These are phyloP conservation scores for Orchestia grillus DNA, from an alignment of 1,140 invertebrate species.

Conservation along the genomic window DNA sequence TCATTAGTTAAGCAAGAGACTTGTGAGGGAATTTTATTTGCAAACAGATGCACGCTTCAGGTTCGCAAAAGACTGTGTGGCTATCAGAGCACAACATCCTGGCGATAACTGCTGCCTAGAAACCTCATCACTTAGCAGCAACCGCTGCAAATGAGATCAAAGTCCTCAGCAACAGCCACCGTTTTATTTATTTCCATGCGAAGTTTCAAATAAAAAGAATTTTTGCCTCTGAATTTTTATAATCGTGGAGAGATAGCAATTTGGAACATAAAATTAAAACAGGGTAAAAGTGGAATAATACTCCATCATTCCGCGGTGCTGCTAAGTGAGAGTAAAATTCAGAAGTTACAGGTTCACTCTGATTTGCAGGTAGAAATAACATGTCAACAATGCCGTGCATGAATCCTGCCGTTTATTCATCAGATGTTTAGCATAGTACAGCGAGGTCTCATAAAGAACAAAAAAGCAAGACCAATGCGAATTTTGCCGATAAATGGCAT, in stretches of 20 bases:
- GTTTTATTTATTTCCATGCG: neutral
- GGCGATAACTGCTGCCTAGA: neutral
- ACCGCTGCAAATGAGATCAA: neutral
- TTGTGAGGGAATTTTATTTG: neutral
- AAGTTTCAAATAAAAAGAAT: neutral
- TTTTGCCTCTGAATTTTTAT: neutral
- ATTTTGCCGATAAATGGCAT: too few relatives aligned
- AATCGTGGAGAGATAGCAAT: too few relatives aligned
- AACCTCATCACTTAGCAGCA: neutral
- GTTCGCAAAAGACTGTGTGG: neutral
- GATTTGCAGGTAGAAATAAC: neutral
- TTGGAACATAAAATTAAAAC: too few relatives aligned
- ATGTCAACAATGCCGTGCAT: too few relatives aligned
- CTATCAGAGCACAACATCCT: neutral
- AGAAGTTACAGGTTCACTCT: neutral
- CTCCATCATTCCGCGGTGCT: neutral
- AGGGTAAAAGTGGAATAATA: neutral
- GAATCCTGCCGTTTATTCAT: too few relatives aligned
- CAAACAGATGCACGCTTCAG: neutral
- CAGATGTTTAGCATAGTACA: too few relatives aligned
- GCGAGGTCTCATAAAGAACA: too few relatives aligned
- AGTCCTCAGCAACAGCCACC: neutral
- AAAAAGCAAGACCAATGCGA: too few relatives aligned
- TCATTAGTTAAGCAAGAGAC: neutral
- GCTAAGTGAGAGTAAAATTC: neutral